Evolutionary conservation across 2,113 vertebrate species (phyloP).

Genomic region (Stigmatopora nigra): DNA sequence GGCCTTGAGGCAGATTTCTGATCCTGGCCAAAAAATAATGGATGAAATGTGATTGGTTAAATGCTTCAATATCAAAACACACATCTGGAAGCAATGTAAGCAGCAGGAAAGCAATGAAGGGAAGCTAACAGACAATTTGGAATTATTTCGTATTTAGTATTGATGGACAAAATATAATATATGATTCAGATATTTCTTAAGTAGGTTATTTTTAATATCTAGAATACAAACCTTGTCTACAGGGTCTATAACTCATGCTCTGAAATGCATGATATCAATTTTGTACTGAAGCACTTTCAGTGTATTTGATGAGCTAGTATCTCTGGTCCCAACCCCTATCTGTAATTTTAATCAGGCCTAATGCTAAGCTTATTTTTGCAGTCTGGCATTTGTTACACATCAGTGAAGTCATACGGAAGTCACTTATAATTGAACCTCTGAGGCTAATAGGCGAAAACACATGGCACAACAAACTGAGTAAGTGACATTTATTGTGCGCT

Average conservation of each 20-base stretch:
- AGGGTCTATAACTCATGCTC: conserved; percentile 35
- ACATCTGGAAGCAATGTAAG: too few relatives aligned
- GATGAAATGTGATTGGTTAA: too few relatives aligned
- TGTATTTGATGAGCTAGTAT: conserved; percentile 45
- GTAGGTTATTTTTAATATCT: conserved; percentile 22
- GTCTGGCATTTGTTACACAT: conserved; percentile 48
- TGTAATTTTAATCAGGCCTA: conserved; percentile 43
- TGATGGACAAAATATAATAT: too few relatives aligned
- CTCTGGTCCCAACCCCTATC: conserved; percentile 39
- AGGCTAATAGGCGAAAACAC: conserved; percentile 4
- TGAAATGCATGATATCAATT: conserved; percentile 47
- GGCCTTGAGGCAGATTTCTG: too few relatives aligned
- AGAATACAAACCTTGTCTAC: conserved; percentile 21
- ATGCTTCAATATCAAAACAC: too few relatives aligned
- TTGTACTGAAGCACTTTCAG: conserved; percentile 49
- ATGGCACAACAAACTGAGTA: conserved; percentile 5
- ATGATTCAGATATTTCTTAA: too few relatives aligned
- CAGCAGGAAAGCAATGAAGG: too few relatives aligned
- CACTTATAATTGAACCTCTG: conserved; percentile 25
- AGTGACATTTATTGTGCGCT: not conserved
- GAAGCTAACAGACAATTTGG: too few relatives aligned
- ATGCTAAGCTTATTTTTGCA: conserved; percentile 36
- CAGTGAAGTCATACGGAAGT: conserved; percentile 12
- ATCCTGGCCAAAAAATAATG: too few relatives aligned
- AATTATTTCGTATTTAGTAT: too few relatives aligned